Evolutionary conservation across 1,140 invertebrate species (phyloP).

Genomic region (Bombus superbus): DNA sequence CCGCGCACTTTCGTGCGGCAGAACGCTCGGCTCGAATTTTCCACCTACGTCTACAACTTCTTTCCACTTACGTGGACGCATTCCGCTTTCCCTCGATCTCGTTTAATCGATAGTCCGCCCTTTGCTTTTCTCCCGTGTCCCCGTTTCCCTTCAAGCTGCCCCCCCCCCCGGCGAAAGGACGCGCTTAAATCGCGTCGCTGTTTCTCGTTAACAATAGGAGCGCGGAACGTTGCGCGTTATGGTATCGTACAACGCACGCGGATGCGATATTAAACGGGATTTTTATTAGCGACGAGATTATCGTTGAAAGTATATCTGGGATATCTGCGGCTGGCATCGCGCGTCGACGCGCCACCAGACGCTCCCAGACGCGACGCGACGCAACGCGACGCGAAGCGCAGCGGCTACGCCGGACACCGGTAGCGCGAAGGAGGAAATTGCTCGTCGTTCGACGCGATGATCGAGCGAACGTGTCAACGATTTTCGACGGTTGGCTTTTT

Average conservation of each 20-base stretch:
- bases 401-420: background rate
- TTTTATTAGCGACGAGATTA: constrained; percentile 49
- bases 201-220: background rate
- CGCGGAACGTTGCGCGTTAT: background rate
- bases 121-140: no score
- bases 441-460: constrained; percentile 12
- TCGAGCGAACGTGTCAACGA: constrained; percentile 20
- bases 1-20: background rate
- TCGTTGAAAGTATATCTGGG: constrained; percentile 38
- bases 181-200: background rate
- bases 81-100: background rate
- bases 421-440: background rate
- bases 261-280: constrained; percentile 35
- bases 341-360: constrained; percentile 31
- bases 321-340: constrained; percentile 40
- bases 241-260: constrained; percentile 5
- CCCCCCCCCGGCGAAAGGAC: no score
- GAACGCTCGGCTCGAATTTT: background rate
- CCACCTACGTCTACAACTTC: background rate
- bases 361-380: constrained; percentile 7
- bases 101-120: constrained; percentile 16
- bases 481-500: no score
- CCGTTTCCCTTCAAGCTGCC: background rate
- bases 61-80: background rate
- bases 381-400: background rate